Evolutionary conservation across 2,888 invertebrate species (phyloP).

Genomic region (Gasteruption jaculator): DNA sequence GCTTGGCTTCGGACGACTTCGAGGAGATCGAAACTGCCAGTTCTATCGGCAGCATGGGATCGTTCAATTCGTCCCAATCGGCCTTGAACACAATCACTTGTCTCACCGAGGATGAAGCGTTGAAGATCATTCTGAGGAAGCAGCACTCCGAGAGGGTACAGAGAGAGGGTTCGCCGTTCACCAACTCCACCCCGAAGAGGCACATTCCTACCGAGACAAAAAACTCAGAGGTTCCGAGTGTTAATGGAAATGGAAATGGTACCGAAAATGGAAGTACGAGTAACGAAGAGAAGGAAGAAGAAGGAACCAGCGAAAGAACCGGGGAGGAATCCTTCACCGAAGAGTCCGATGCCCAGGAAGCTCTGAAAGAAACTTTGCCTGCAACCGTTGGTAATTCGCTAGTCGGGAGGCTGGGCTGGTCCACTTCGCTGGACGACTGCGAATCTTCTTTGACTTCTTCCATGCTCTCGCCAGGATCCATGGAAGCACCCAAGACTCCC

Average conservation of each 20-base stretch:
- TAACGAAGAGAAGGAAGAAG: neutral
- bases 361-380: conserved; percentile 23
- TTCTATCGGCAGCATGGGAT: conserved; percentile 46
- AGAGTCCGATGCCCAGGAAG: conserved; percentile 4
- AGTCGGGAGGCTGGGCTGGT: conserved; percentile 62
- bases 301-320: conserved; percentile 6
- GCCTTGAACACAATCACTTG: conserved; percentile 35
- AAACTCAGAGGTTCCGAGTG: neutral
- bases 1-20: conserved; percentile 31
- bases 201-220: too few species aligned
- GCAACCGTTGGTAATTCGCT: conserved; percentile 62
- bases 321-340: conserved; percentile 1
- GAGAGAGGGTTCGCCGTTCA: neutral
- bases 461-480: conserved; percentile 55
- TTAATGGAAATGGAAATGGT: too few species aligned
- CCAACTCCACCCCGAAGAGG: neutral
- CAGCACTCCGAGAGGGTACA: conserved; percentile 11
- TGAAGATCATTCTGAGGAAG: conserved; percentile 64
- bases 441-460: conserved; percentile 55
- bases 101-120: conserved; percentile 68
- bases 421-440: conserved; percentile 58
- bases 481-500: conserved; percentile 45
- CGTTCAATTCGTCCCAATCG: conserved; percentile 42
- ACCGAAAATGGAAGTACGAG: neutral
- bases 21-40: conserved; percentile 45